Conservation (phyloP, 2,113 vertebrate genomes). For the Alethe castanea region DNA sequence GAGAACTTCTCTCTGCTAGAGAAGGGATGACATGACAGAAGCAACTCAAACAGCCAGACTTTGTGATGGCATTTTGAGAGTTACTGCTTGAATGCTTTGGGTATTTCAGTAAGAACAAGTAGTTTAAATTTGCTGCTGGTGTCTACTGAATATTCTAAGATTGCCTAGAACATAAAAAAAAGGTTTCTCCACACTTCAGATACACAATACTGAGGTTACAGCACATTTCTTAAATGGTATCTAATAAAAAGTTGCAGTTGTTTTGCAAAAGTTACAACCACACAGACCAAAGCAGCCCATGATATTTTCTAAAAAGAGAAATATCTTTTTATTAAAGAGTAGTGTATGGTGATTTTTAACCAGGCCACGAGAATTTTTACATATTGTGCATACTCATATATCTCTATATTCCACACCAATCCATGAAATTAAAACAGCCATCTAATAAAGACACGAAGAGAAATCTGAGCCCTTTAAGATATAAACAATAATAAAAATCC, state of each 20-base stretch:
- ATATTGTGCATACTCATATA: too few species aligned
- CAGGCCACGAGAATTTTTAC: neutral
- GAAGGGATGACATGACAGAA: neutral
- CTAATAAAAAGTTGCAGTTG: neutral
- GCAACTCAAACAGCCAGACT: neutral
- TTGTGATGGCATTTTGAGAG: neutral
- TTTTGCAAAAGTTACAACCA: neutral
- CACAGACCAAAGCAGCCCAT: fast-evolving
- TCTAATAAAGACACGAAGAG: neutral
- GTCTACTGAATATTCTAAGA: neutral
- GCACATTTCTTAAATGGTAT: neutral
- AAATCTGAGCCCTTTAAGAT: neutral
- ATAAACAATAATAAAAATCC: neutral
- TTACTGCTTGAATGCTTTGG: neutral
- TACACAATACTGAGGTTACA: neutral
- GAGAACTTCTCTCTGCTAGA: neutral
- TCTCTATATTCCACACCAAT: neutral
- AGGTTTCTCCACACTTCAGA: neutral
- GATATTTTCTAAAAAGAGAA: neutral
- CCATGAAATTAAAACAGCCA: neutral
- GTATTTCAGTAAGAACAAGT: neutral
- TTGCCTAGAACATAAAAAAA: neutral
- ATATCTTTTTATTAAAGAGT: neutral
- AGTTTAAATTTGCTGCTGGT: neutral
- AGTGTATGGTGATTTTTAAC: neutral